Evolutionary conservation across 2,797 vertebrate species (phyloP).

Genomic region (Discoglossus pictus): DNA sequence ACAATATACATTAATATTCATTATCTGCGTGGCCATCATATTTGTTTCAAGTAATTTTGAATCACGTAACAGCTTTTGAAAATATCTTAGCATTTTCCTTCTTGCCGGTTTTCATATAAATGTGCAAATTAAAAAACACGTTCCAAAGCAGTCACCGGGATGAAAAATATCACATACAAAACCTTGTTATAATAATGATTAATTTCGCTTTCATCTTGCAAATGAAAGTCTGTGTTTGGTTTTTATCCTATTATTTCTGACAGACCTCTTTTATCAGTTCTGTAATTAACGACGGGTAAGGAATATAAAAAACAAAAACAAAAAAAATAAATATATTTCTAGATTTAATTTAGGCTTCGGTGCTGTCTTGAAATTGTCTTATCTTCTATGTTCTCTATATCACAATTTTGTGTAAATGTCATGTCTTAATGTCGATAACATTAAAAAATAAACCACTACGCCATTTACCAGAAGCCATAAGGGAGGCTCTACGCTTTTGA

Average conservation of each 20-base stretch:
- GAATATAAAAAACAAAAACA: conserved; percentile 44
- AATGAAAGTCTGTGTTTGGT: conserved; percentile 57
- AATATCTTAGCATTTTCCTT: conserved; percentile 10
- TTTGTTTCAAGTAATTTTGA: conserved; percentile 36
- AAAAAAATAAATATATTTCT: conserved; percentile 54
- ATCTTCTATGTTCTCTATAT: conserved; percentile 60
- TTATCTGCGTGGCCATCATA: conserved; percentile 31
- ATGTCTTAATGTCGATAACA: conserved; percentile 71
- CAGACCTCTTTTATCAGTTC: conserved; percentile 62
- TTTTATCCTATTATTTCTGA: conserved; percentile 60
- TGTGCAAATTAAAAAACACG: conserved; percentile 36
- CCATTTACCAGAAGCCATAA: conserved; percentile 67
- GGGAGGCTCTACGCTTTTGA: conserved; percentile 67
- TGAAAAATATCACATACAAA: conserved; percentile 51
- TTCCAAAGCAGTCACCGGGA: conserved; percentile 43
- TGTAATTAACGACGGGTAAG: conserved; percentile 65
- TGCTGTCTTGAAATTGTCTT: conserved; percentile 60
- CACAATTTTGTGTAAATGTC: conserved; percentile 73
- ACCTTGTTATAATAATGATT: conserved; percentile 61
- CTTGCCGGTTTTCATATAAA: conserved; percentile 16
- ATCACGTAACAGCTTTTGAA: conserved; percentile 19
- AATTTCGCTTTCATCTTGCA: conserved; percentile 64
- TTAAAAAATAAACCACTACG: conserved; percentile 62
- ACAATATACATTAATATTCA: conserved; percentile 44
- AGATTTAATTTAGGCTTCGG: conserved; percentile 60